phyloP scores from a whole-genome alignment of 2,888 invertebrate genomes.

The Epiblema foenella region DNA sequence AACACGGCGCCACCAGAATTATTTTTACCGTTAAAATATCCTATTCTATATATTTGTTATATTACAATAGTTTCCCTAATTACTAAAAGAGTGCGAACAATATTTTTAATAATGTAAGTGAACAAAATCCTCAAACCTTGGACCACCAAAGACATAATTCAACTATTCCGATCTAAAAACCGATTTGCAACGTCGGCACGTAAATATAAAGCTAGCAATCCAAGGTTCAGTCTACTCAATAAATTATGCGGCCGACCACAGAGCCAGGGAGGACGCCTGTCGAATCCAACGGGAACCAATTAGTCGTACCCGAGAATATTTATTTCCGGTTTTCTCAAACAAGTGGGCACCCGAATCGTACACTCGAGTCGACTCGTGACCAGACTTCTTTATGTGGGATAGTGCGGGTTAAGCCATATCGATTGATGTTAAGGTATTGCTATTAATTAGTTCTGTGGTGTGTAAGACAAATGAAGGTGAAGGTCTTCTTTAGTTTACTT shows the following conservation, averaged over 20 bases:
- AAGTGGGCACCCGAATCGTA: constrained; percentile 66
- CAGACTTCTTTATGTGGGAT: constrained; percentile 63
- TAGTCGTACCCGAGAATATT: constrained; percentile 80
- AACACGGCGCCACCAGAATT: not conserved
- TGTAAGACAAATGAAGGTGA: constrained; percentile 34
- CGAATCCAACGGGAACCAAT: constrained; percentile 82
- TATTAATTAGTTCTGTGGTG: constrained; percentile 29
- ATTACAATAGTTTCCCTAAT: no score
- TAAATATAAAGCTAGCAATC: constrained; percentile 56
- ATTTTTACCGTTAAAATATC: no score
- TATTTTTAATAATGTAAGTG: no score
- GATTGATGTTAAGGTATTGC: constrained; percentile 53
- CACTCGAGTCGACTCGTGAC: constrained; percentile 68
- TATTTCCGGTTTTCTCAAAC: constrained; percentile 80
- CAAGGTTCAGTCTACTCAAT: constrained; percentile 68
- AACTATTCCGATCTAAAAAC: constrained; percentile 44
- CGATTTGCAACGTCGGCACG: constrained; percentile 55
- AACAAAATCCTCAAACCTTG: not conserved
- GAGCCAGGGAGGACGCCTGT: constrained; percentile 71
- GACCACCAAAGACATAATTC: constrained; percentile 18
- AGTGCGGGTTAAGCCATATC: constrained; percentile 51
- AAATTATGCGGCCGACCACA: constrained; percentile 79
- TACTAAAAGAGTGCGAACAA: no score
- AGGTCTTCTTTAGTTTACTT: not conserved
- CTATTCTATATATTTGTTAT: no score